Evolutionary conservation across 2,888 invertebrate genomes (phyloP).

Genomic region (Melipona beecheii): DNA sequence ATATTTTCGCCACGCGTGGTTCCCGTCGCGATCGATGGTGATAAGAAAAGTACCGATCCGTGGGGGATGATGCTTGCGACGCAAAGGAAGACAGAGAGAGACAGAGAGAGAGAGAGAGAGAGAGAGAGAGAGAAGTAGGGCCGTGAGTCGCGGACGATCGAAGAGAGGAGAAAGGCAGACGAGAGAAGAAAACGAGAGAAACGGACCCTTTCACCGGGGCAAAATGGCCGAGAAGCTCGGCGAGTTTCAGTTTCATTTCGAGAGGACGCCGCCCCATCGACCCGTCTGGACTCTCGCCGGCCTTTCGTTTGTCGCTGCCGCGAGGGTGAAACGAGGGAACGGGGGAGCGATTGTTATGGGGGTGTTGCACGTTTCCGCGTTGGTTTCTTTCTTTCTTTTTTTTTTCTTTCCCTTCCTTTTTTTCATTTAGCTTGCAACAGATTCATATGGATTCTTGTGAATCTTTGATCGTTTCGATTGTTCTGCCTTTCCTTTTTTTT

Average conservation of each 20-base stretch:
- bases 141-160: constrained; percentile 7
- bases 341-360: constrained; percentile 25
- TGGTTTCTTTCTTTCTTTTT: too few relatives aligned
- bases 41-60: constrained; percentile 27
- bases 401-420: too few relatives aligned
- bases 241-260: constrained; percentile 60
- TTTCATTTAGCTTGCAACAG: background rate
- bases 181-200: constrained; percentile 19
- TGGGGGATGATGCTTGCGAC: too few relatives aligned
- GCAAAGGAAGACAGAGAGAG: too few relatives aligned
- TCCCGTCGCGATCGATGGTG: constrained; percentile 31
- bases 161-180: constrained; percentile 3
- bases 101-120: too few relatives aligned
- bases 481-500: background rate
- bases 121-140: too few relatives aligned
- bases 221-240: constrained; percentile 47
- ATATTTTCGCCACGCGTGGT: background rate
- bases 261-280: constrained; percentile 55
- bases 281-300: constrained; percentile 52
- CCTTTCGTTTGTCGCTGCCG: constrained; percentile 32
- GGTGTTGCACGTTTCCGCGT: constrained; percentile 4
- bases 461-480: background rate
- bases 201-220: constrained; percentile 35
- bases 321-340: too few relatives aligned
- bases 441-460: background rate